These are phyloP conservation scores for Pimpla rufipes DNA, from an alignment of 2,888 invertebrate species.

Conservation along the genomic window DNA sequence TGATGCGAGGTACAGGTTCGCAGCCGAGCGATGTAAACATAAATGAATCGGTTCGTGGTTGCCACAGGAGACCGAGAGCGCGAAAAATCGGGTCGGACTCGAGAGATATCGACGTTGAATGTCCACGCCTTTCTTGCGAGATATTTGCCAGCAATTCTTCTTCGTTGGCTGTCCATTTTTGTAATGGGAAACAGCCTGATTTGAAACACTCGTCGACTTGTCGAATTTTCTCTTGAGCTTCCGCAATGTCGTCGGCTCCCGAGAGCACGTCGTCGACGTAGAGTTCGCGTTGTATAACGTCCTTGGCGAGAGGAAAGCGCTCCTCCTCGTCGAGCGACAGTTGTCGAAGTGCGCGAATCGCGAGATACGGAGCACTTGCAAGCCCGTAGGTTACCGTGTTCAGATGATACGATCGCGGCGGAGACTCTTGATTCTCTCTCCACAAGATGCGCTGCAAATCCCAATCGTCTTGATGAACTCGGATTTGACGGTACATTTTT, in stretches of 20 bases:
- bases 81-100: no score
- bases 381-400: not conserved
- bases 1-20: no score
- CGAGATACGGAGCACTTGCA: not conserved
- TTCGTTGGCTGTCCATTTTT: no score
- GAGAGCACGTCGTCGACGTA: conserved; percentile 1
- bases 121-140: no score
- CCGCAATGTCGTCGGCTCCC: conserved; percentile 8
- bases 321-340: not conserved
- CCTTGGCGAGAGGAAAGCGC: not conserved
- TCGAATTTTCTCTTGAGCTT: not conserved
- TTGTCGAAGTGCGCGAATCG: not conserved
- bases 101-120: no score
- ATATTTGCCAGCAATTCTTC: no score
- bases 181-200: not conserved
- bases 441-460: conserved; percentile 80
- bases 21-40: no score
- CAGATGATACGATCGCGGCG: not conserved
- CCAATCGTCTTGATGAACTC: conserved; percentile 53
- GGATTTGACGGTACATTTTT: conserved; percentile 25
- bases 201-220: not conserved
- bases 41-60: no score
- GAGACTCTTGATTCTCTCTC: conserved; percentile 55
- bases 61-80: not conserved
- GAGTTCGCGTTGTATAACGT: not conserved